Conservation (phyloP, 2,113 vertebrate species). For the Chunga burmeisteri region DNA sequence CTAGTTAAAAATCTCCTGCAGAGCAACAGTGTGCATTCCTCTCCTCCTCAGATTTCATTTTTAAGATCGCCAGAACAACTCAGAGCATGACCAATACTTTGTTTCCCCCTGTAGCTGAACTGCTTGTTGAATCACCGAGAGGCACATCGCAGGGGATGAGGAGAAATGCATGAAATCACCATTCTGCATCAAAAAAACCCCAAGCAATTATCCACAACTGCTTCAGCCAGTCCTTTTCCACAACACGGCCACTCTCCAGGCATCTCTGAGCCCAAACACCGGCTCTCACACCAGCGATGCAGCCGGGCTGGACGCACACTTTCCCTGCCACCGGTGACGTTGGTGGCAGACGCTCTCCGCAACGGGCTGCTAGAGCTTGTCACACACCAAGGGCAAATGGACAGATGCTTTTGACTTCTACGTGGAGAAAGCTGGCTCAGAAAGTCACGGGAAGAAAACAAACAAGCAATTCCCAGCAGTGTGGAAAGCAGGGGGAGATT, state of each 20-base stretch:
- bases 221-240: neutral
- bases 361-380: neutral
- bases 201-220: too few species aligned
- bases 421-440: slow-evolving; percentile 15
- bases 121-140: neutral
- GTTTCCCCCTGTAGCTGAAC: neutral
- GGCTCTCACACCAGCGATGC: neutral
- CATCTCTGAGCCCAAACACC: neutral
- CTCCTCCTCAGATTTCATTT: neutral
- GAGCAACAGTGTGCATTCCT: neutral
- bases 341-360: neutral
- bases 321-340: neutral
- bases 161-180: neutral
- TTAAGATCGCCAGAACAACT: neutral
- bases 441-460: slow-evolving; percentile 34
- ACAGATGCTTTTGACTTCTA: slow-evolving; percentile 28
- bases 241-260: accelerated
- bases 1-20: neutral
- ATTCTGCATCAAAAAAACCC: neutral
- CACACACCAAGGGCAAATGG: neutral
- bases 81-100: neutral
- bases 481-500: slow-evolving; percentile 12
- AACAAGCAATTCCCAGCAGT: slow-evolving; percentile 39
- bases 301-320: neutral
- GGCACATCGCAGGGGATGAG: neutral